These are phyloP conservation scores for Rhinoderma darwinii DNA, from an alignment of 2,113 vertebrate genomes.

Conservation along the genomic window DNA sequence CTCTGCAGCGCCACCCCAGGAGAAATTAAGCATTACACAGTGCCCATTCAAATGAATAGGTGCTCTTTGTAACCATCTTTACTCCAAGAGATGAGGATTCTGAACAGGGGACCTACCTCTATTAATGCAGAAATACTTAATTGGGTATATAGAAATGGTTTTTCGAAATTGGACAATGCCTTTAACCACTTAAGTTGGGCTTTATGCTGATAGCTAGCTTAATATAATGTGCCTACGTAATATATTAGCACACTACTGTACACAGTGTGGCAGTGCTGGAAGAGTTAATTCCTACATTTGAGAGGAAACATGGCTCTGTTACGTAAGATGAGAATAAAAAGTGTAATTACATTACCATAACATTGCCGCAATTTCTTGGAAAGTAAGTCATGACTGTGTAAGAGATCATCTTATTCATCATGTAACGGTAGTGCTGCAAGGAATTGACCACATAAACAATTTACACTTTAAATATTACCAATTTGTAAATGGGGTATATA, in stretches of 20 bases:
- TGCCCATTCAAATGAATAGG: no score
- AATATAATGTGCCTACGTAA: background rate
- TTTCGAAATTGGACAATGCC: no score
- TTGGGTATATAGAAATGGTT: no score
- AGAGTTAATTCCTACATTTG: background rate
- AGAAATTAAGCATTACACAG: no score
- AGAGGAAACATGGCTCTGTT: background rate
- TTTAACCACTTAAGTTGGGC: no score
- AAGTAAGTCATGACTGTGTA: conserved; percentile 6
- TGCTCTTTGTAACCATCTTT: no score
- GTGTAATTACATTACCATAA: background rate
- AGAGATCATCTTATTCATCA: conserved; percentile 22
- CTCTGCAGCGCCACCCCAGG: no score
- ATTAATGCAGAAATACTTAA: no score
- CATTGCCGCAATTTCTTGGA: background rate
- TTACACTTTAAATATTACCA: background rate
- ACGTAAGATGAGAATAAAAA: background rate
- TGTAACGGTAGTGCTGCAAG: background rate
- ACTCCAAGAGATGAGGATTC: no score
- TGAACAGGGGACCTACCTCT: no score
- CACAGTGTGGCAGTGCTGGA: background rate
- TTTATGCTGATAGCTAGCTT: no score
- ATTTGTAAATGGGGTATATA: background rate
- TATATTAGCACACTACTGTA: background rate
- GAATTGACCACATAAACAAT: background rate